Evolutionary conservation across 2,797 vertebrate genomes (phyloP).

Genomic region (Philypnodon macrostomus): DNA sequence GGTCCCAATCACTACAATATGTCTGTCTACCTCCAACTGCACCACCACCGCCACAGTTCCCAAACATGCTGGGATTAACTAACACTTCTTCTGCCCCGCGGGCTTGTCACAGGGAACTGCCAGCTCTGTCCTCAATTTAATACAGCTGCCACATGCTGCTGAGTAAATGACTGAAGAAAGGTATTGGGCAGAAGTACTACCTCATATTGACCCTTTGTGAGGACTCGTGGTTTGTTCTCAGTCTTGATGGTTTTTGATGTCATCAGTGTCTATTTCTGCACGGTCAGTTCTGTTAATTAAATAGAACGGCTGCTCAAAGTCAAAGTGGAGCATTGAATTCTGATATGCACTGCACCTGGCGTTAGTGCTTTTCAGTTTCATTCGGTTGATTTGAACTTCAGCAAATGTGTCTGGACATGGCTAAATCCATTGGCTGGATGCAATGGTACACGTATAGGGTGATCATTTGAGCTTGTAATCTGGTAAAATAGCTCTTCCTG

Average conservation of each 20-base stretch:
- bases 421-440: no score
- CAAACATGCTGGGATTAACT: conserved; percentile 36
- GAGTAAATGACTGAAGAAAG: conserved; percentile 24
- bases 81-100: conserved; percentile 29
- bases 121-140: conserved; percentile 50
- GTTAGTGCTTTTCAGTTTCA: no score
- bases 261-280: not conserved
- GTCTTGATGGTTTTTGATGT: no score
- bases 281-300: not conserved
- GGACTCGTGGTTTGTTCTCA: not conserved
- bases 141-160: conserved; percentile 35
- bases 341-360: no score
- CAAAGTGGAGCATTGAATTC: no score
- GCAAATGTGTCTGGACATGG: no score
- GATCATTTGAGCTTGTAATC: no score
- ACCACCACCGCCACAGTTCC: conserved; percentile 6
- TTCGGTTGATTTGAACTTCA: no score
- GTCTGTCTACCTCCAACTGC: conserved; percentile 19
- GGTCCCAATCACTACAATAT: not conserved
- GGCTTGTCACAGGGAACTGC: conserved; percentile 40
- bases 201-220: conserved; percentile 3
- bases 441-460: no score
- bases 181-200: conserved; percentile 14
- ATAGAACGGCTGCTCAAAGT: no score
- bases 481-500: no score